Conservation (phyloP, 1,140 invertebrate species). For the Macrostomum lignano region DNA sequence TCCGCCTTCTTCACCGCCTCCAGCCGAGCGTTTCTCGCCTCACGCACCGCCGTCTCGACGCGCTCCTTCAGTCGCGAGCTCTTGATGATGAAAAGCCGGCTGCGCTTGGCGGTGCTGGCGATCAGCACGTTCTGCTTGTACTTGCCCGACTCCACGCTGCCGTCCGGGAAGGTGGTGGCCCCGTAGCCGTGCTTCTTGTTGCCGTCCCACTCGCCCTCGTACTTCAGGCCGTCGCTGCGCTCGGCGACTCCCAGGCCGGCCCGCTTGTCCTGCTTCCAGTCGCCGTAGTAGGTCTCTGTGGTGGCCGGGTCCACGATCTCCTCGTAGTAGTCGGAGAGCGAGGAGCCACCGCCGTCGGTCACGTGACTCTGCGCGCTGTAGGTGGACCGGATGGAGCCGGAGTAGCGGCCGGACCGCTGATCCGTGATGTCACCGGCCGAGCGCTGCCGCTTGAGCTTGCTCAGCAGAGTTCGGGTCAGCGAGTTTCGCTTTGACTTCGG, state of each 20-base stretch:
- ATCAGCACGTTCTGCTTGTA: constrained; percentile 81
- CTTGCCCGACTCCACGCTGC: constrained; percentile 76
- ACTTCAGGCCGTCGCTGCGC: constrained; percentile 71
- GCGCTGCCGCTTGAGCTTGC: constrained; percentile 3
- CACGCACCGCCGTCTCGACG: constrained; percentile 4
- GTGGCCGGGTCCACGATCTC: background rate
- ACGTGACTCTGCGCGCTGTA: constrained; percentile 1
- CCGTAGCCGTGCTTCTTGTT: constrained; percentile 98
- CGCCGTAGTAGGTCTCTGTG: constrained; percentile 89
- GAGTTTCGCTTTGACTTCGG: background rate
- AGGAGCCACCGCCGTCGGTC: background rate
- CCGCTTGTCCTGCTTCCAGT: constrained; percentile 98
- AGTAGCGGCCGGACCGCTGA: background rate
- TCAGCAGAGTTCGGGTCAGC: background rate
- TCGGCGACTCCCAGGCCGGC: constrained; percentile 89
- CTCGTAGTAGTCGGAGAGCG: background rate
- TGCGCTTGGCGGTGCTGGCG: background rate
- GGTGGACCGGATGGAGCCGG: constrained; percentile 3
- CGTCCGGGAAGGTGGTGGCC: constrained; percentile 85
- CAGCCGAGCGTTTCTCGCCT: constrained; percentile 2
- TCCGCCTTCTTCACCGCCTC: constrained; percentile 40
- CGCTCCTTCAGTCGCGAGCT: constrained; percentile 2
- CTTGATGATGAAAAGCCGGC: background rate
- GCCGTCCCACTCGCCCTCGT: constrained; percentile 97
- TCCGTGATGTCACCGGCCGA: constrained; percentile 4